Evolutionary conservation across 2,888 invertebrate species (phyloP).

Genomic region (Drosophila nigricruria): DNA sequence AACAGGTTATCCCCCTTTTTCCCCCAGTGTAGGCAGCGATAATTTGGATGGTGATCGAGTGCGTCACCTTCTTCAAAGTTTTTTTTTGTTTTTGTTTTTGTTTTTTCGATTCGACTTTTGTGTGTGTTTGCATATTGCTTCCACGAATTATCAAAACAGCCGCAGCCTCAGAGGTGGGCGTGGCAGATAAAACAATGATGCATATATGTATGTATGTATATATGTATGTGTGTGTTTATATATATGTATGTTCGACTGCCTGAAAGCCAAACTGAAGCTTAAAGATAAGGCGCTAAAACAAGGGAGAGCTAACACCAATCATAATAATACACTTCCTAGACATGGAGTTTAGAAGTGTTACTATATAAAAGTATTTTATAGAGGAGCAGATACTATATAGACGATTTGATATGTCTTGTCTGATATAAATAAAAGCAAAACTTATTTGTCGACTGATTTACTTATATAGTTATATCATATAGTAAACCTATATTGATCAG

Average conservation of each 20-base stretch:
- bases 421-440: too few relatives aligned
- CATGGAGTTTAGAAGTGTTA: not conserved
- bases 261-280: not conserved
- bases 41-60: slow-evolving; percentile 23
- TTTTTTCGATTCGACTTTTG: not conserved
- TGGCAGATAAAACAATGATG: slow-evolving; percentile 19
- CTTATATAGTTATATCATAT: not conserved
- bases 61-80: slow-evolving; percentile 46
- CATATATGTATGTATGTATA: not conserved
- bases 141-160: slow-evolving; percentile 45
- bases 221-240: too few relatives aligned
- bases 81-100: not conserved
- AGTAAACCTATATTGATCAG: not conserved
- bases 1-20: not conserved
- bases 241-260: not conserved
- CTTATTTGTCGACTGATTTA: not conserved
- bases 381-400: not conserved
- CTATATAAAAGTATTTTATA: not conserved
- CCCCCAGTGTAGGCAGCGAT: slow-evolving; percentile 33
- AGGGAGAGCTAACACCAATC: not conserved
- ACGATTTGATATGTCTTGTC: too few relatives aligned
- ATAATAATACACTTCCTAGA: not conserved
- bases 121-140: slow-evolving; percentile 26
- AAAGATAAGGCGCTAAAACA: not conserved
- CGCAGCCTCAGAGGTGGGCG: slow-evolving; percentile 5